These are phyloP conservation scores for Pangasius larnaudii DNA, from an alignment of 2,797 vertebrate genomes.

Conservation along the genomic window DNA sequence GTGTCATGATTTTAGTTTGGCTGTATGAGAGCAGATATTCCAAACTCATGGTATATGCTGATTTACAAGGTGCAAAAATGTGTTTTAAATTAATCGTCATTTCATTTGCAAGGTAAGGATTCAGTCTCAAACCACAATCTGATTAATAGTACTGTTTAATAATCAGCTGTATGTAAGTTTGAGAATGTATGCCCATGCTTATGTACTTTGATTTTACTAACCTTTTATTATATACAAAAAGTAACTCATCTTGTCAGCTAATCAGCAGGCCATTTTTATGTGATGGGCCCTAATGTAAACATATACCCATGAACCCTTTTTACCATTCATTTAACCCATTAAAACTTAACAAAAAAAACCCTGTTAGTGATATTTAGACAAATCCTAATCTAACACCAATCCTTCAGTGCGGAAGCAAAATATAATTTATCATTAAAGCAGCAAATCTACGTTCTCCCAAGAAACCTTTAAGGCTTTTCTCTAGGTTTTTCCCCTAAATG, in stretches of 20 bases:
- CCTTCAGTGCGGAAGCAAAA: conserved; percentile 6
- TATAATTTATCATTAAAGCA: not conserved
- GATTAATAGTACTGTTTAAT: not conserved
- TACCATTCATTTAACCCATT: conserved; percentile 7
- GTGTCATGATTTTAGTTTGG: not conserved
- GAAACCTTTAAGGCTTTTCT: conserved; percentile 17
- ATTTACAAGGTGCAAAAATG: conserved; percentile 27
- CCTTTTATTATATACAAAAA: conserved; percentile 4
- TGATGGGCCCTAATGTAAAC: conserved; percentile 34
- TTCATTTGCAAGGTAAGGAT: not conserved
- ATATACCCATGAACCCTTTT: conserved; percentile 26
- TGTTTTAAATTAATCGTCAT: not conserved
- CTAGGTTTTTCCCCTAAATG: not conserved
- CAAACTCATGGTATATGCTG: conserved; percentile 14
- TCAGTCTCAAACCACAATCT: not conserved
- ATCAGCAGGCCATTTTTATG: conserved; percentile 21
- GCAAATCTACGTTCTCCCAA: conserved; percentile 1
- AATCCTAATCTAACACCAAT: conserved; percentile 10
- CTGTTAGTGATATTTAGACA: conserved; percentile 13
- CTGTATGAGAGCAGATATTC: conserved; percentile 13
- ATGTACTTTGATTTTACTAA: conserved; percentile 1
- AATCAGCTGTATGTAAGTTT: not conserved
- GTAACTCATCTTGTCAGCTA: not conserved
- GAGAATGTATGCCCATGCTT: not conserved
- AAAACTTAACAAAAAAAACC: not conserved